These are phyloP conservation scores for Stercorarius parasiticus DNA, from an alignment of 2,113 vertebrate species.

Conservation along the genomic window DNA sequence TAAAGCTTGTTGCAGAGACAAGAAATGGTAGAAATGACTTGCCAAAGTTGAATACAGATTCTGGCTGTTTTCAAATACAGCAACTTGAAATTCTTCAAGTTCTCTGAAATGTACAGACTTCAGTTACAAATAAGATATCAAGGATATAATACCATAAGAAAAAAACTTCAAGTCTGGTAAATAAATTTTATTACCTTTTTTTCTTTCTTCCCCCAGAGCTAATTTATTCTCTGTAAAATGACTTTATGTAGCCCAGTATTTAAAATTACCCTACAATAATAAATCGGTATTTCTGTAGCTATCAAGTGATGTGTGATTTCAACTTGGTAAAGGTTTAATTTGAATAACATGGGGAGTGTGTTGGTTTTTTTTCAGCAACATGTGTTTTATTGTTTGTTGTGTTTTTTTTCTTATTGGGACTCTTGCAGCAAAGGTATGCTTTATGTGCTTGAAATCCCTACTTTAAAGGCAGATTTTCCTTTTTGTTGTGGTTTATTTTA, in stretches of 20 bases:
- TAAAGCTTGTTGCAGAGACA: constrained; percentile 25
- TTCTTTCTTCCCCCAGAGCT: not conserved
- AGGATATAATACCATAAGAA: not conserved
- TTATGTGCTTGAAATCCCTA: not conserved
- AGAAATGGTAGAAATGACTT: constrained; percentile 25
- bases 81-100: not conserved
- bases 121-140: not conserved
- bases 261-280: not conserved
- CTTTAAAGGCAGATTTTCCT: not conserved
- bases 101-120: not conserved
- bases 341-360: not conserved
- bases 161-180: not conserved
- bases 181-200: not conserved
- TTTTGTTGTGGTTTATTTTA: not conserved
- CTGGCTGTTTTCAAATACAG: not conserved
- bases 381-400: not conserved
- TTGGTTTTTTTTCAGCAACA: not conserved
- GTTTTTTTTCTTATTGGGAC: not conserved
- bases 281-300: not conserved
- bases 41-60: constrained; percentile 1
- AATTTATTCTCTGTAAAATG: not conserved
- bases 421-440: not conserved
- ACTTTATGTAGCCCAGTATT: not conserved
- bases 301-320: not conserved
- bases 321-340: not conserved